Percentiles rank a stretch among this genome's conserved stretches.
phyloP scores from a whole-genome alignment of 1,140 invertebrate genomes.

The Zaprionus vittiger region DNA sequence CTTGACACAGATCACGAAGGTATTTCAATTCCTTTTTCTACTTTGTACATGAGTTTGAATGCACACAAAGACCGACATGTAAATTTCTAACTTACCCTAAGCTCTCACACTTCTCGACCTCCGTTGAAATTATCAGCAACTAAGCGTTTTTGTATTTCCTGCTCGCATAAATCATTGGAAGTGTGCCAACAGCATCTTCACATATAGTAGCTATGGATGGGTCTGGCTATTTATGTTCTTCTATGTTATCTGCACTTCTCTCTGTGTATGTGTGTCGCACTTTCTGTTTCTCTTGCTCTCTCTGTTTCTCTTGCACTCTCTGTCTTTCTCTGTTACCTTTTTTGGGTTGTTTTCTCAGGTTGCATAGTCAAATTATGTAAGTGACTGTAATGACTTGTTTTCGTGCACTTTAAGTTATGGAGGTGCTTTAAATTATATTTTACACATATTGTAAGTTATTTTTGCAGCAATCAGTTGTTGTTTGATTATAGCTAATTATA shows the following conservation, averaged over 20 bases:
- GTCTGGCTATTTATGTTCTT: conserved; percentile 5
- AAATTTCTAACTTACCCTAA: conserved; percentile 15
- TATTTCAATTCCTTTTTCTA: not conserved
- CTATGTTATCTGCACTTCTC: conserved; percentile 1
- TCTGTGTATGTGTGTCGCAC: not conserved
- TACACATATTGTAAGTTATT: too few relatives aligned
- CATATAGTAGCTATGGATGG: not conserved
- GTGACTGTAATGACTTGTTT: conserved; percentile 1
- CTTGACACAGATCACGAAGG: not conserved
- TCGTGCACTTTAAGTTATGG: not conserved
- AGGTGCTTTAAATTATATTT: too few relatives aligned
- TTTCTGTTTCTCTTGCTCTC: not conserved
- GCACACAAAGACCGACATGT: not conserved
- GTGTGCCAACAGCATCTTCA: conserved; percentile 37
- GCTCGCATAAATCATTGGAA: conserved; percentile 56
- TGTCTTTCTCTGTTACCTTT: not conserved
- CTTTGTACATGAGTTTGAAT: not conserved
- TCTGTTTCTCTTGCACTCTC: too few relatives aligned
- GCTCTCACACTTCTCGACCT: conserved; percentile 39
- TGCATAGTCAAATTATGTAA: not conserved
- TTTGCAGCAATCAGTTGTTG: too few relatives aligned
- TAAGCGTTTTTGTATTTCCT: conserved; percentile 46
- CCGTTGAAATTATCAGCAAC: conserved; percentile 58
- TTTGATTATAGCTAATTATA: not conserved
- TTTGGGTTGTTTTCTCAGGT: not conserved